phyloP scores from a whole-genome alignment of 2,797 vertebrate species.

The Remorina albescens region DNA sequence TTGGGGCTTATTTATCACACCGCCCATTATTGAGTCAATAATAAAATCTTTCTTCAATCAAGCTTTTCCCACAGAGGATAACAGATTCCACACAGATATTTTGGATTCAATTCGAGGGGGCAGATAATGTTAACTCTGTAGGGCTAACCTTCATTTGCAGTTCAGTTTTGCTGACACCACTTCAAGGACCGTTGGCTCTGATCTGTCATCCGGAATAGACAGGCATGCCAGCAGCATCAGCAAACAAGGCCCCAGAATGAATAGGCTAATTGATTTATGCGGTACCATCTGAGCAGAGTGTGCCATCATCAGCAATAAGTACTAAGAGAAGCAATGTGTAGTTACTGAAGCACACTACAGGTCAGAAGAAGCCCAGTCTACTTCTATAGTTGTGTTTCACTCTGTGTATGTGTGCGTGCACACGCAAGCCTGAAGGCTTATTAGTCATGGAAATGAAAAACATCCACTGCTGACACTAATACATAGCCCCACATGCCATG shows the following conservation, averaged over 20 bases:
- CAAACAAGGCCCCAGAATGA: constrained; percentile 27
- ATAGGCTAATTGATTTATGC: constrained; percentile 53
- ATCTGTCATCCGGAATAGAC: constrained; percentile 31
- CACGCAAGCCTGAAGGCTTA: not conserved
- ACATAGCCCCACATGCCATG: not conserved
- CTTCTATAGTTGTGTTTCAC: constrained; percentile 50
- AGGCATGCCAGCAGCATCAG: constrained; percentile 15
- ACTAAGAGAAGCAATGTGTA: constrained; percentile 27
- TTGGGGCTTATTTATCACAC: not conserved
- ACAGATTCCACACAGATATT: constrained; percentile 18
- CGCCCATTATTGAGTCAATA: not conserved
- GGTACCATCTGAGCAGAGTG: constrained; percentile 18
- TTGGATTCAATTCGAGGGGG: constrained; percentile 16
- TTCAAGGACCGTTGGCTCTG: constrained; percentile 31
- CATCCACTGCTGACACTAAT: constrained; percentile 15
- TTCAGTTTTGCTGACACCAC: not conserved
- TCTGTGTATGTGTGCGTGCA: not conserved
- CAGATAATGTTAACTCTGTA: constrained; percentile 22
- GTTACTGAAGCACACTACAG: constrained; percentile 21
- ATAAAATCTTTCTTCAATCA: constrained; percentile 13
- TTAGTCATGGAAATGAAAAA: constrained; percentile 37
- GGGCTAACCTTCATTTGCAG: constrained; percentile 25
- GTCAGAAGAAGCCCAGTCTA: constrained; percentile 21
- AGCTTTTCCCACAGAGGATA: not conserved
- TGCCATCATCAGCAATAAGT: constrained; percentile 21